Conservation (phyloP, 2,888 invertebrate genomes). For the Zaprionus lineosus region DNA sequence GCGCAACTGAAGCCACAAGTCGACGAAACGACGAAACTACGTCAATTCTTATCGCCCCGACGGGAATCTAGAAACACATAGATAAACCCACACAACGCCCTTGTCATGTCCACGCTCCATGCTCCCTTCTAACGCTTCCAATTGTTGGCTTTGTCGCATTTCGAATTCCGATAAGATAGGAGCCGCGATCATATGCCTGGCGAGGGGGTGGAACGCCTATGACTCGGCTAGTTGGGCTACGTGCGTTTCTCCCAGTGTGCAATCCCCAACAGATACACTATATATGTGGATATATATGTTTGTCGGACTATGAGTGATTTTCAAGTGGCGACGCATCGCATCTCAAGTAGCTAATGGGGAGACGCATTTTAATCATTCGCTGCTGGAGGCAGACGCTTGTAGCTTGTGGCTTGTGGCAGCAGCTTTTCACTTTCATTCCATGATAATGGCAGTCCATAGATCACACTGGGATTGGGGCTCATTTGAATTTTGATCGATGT, state of each 20-base stretch:
- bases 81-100: conserved; percentile 2
- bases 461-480: conserved; percentile 38
- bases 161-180: conserved; percentile 51
- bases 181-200: conserved; percentile 42
- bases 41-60: conserved; percentile 35
- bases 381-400: too few species aligned
- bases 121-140: too few species aligned
- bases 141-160: not conserved
- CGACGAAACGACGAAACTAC: conserved; percentile 7
- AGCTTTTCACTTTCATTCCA: conserved; percentile 58
- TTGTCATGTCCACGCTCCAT: too few species aligned
- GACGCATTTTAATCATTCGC: conserved; percentile 25
- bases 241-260: conserved; percentile 50
- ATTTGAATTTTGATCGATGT: conserved; percentile 66
- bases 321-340: conserved; percentile 20
- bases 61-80: conserved; percentile 18
- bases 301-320: too few species aligned
- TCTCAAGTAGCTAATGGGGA: too few species aligned
- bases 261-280: conserved; percentile 6
- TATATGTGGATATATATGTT: conserved; percentile 17
- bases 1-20: too few species aligned
- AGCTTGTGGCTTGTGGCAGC: conserved; percentile 16
- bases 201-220: too few species aligned
- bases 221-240: conserved; percentile 50
- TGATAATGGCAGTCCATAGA: conserved; percentile 31